Evolutionary conservation across 2,113 vertebrate species (phyloP), one percentile per base, ranked within the genome.

Genomic region (Plectropomus leopardus): DNA sequence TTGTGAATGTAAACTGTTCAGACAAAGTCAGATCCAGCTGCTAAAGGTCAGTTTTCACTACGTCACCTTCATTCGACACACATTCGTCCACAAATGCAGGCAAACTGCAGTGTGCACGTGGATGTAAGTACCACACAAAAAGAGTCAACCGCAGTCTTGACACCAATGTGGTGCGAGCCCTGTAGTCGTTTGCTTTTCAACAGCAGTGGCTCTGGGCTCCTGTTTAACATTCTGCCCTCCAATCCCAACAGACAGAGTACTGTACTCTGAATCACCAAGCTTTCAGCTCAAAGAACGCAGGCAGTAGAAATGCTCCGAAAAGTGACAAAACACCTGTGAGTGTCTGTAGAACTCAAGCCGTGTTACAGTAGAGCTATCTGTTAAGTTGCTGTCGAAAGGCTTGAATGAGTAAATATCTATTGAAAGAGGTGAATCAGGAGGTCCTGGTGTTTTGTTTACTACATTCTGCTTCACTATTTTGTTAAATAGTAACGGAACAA

Each of bases 201-300:
- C 81, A 75, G 66, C 72, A 40, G 42, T 23, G 53, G 63, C 84
- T 86, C 48, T 64, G 47, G 75, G 88, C 82, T 83, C 65, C 85
- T 76, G 36, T 89, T 88, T 85, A 86, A 84, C 88, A 85, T 86
- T 74, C 69, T 74, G 76, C 72, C 75, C 81, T 83, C 44, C 75
- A n/a, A 72, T 66, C 78, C 72, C 79, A 55, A 24, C 48, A 85
- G 77, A 50, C 63, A 63, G 42, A 80, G 23, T 83, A 61, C 47
- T 47, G 72, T 6, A 26, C 42, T 76, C 59, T 16, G 53, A 74
- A 63, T 72, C 76, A 72, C 51, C 45, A 36, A n/a, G 73, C 73
- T 67, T 64, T 78, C 72, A 60, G 71, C 54, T 70, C 23, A 54
- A 40, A 54, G 8, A 48, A 44, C 71, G 23, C 15, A 65, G n/a